These are phyloP conservation scores for Sinocyclocheilus grahami DNA, from an alignment of 2,113 vertebrate genomes.

Conservation along the genomic window DNA sequence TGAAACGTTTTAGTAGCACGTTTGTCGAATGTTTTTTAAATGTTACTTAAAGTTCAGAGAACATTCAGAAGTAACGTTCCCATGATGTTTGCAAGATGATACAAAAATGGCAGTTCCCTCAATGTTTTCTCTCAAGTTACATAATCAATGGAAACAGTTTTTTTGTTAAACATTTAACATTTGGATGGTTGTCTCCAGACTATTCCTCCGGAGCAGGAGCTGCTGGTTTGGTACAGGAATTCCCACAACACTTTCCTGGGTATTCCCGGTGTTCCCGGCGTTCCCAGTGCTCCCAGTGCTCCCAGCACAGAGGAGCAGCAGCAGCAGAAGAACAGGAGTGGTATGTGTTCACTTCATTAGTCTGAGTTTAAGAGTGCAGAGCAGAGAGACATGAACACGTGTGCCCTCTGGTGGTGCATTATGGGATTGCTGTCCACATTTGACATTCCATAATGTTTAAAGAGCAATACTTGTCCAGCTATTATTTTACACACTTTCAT, in stretches of 20 bases:
- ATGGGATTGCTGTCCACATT: background rate
- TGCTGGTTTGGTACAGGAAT: slow-evolving; percentile 97
- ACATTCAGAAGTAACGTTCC: no score
- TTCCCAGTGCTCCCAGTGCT: slow-evolving; percentile 91
- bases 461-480: background rate
- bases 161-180: no score
- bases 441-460: background rate
- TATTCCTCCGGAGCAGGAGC: slow-evolving; percentile 95
- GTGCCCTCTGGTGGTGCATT: slow-evolving; percentile 7
- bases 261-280: slow-evolving; percentile 92
- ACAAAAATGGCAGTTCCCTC: no score
- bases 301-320: slow-evolving; percentile 91
- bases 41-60: no score
- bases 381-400: background rate
- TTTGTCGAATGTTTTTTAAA: no score
- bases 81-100: no score
- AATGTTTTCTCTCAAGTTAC: no score
- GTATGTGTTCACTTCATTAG: slow-evolving; percentile 12
- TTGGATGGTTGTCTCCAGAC: slow-evolving; percentile 71
- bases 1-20: no score
- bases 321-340: slow-evolving; percentile 82
- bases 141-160: no score
- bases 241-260: slow-evolving; percentile 96
- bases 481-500: background rate
- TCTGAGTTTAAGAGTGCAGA: background rate